Conservation (phyloP, 2,113 vertebrate species). For the Grammomys surdaster region DNA sequence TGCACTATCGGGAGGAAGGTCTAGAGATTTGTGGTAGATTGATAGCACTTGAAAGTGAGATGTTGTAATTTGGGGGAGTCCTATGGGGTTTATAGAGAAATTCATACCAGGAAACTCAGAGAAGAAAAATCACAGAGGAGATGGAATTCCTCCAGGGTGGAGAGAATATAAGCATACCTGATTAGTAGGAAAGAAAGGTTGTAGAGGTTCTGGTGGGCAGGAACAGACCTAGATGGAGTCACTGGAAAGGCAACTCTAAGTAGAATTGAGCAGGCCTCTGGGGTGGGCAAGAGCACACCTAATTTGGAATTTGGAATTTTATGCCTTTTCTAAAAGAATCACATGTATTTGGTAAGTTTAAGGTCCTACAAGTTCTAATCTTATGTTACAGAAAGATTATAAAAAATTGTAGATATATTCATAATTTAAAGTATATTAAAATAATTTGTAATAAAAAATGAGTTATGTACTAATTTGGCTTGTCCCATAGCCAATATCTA, state of each 20-base stretch:
- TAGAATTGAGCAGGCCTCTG: neutral
- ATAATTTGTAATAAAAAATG: constrained; percentile 29
- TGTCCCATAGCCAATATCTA: neutral
- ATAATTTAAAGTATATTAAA: constrained; percentile 36
- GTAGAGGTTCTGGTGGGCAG: neutral
- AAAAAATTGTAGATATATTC: neutral
- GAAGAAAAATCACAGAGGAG: neutral
- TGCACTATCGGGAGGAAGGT: neutral
- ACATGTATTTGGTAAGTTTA: constrained; percentile 3
- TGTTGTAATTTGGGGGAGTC: neutral
- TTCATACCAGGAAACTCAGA: neutral
- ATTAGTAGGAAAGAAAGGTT: neutral
- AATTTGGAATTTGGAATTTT: constrained; percentile 32
- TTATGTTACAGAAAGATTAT: neutral
- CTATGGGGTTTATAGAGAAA: neutral
- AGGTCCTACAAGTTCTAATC: neutral
- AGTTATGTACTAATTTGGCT: neutral
- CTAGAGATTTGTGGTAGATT: neutral
- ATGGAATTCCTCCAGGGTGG: neutral
- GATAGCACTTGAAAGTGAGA: neutral
- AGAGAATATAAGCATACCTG: neutral
- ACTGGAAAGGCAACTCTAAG: neutral
- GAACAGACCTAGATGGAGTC: neutral
- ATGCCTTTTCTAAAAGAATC: neutral
- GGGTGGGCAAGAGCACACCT: neutral